Evolutionary conservation across 2,797 vertebrate genomes (phyloP), one percentile per base, ranked within the genome.

Genomic region (Novumbra hubbsi): DNA sequence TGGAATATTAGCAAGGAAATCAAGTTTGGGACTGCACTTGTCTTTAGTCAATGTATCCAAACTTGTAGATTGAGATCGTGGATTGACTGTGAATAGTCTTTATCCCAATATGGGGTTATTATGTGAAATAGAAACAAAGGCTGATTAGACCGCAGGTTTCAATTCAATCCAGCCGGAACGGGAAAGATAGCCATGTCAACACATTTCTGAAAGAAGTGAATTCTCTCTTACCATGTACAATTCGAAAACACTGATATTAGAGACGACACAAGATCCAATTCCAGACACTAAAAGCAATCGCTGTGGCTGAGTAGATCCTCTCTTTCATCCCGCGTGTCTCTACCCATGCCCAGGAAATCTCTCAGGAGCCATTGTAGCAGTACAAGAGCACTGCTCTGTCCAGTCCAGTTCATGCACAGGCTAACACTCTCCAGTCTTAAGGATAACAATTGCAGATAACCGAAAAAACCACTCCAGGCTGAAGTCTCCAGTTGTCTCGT

Each of bases 221-320:
- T 3, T 24, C 71, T 66, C 32, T 78, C 83, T 90, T 89, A 91
- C 90, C 89, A n/a, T 63, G 72, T 73, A 63, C 73, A 76, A 4
- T 67, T 34, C 82, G 67, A 71, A 30, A 67, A 67, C 1, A 73
- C 50, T 50, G 69, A 78, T 57, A 41, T 64, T 49, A 62, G 45
- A 24, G n/a, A 27, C 49, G 9, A 55, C 57, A 68, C 57, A 69
- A 30, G 69, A 70, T 73, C 64, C 12, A 73, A 73, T 73, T 65
- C 64, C 63, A 80, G 75, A 28, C 50, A 74, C 68, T 60, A 24
- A 75, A 71, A 70, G 73, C 41, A 65, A 52, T 71, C 74, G 71
- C 66, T 78, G 27, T 70, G 11, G 57, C 52, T 34, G 63, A 41
- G 32, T 68, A 17, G 78, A 52, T 84, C 81, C 81, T 78, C 62